Evolutionary conservation across 2,113 vertebrate genomes (phyloP).

Genomic region (Protobothrops flavoviridis): DNA sequence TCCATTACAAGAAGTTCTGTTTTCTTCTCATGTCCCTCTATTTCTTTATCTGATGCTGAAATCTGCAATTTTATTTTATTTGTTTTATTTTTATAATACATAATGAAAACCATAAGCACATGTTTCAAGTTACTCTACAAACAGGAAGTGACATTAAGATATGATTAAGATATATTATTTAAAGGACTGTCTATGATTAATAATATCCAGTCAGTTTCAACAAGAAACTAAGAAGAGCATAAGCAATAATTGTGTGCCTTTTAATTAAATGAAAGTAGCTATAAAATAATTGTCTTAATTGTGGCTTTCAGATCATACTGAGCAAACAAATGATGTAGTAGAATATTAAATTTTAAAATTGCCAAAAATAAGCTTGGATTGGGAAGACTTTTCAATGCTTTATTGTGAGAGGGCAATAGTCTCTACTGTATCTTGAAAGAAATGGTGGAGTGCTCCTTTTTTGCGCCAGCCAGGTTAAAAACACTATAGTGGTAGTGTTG

Average conservation of each 20-base stretch:
- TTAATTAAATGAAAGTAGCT: background rate
- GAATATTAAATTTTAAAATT: background rate
- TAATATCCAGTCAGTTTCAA: background rate
- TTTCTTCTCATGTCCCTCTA: background rate
- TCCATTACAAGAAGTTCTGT: background rate
- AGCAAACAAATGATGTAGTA: background rate
- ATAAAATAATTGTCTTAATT: background rate
- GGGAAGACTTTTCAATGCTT: background rate
- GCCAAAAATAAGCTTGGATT: background rate
- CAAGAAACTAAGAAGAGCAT: background rate
- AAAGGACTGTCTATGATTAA: background rate
- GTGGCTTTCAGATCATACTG: background rate
- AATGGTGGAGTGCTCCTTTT: background rate
- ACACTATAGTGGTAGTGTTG: background rate
- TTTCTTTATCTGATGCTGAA: background rate
- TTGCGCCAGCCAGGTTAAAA: background rate
- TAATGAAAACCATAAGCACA: background rate
- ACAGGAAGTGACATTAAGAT: background rate
- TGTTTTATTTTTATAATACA: background rate
- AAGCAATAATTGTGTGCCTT: background rate
- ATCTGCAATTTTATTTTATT: background rate
- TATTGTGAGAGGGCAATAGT: background rate
- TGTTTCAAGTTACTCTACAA: background rate
- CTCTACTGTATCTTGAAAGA: background rate
- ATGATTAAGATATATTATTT: background rate